These are phyloP conservation scores for Calephelis nemesis DNA, from an alignment of 1,140 invertebrate species.

Conservation along the genomic window DNA sequence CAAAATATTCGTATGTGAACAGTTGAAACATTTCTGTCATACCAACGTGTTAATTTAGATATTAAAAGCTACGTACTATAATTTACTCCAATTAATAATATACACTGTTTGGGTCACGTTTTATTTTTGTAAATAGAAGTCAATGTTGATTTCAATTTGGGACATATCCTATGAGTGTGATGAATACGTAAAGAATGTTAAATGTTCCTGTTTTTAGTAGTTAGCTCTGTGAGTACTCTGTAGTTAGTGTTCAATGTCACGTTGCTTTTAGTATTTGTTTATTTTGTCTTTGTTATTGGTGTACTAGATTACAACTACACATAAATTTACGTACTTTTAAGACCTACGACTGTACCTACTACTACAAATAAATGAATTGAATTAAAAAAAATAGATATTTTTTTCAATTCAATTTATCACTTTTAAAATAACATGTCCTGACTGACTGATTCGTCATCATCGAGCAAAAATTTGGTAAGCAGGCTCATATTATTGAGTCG, in stretches of 20 bases:
- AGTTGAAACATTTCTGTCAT: neutral
- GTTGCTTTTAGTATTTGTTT: neutral
- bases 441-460: too few relatives aligned
- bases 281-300: neutral
- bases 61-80: slow-evolving; percentile 5
- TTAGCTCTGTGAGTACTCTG: neutral
- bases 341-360: too few relatives aligned
- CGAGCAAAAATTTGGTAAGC: too few relatives aligned
- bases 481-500: too few relatives aligned
- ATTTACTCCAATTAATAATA: slow-evolving; percentile 17
- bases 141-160: slow-evolving; percentile 26
- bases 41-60: slow-evolving; percentile 7
- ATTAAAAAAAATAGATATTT: too few relatives aligned
- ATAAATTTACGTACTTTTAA: too few relatives aligned
- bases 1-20: too few relatives aligned
- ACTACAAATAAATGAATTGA: too few relatives aligned
- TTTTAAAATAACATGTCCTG: too few relatives aligned
- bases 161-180: slow-evolving; percentile 24
- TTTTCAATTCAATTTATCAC: too few relatives aligned
- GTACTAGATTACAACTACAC: too few relatives aligned
- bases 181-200: slow-evolving; percentile 2
- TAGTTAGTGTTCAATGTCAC: neutral
- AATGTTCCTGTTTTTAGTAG: neutral
- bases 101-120: neutral
- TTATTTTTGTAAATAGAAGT: slow-evolving; percentile 14